Conservation (phyloP, 2,888 invertebrate species). For the Myathropa florea region DNA sequence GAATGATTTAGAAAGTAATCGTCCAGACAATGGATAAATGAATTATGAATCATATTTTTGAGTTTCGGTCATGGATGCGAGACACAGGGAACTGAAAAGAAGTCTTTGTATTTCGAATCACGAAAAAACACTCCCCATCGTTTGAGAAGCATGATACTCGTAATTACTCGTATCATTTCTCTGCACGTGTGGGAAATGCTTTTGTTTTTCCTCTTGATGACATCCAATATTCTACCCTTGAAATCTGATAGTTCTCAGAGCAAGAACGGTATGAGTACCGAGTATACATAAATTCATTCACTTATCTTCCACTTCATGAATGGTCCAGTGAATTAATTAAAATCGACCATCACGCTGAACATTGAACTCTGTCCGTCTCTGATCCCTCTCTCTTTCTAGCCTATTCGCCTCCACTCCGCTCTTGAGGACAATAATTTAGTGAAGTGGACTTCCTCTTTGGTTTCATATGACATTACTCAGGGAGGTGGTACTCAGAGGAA, state of each 20-base stretch:
- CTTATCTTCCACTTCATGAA: conserved; percentile 57
- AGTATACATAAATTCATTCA: conserved; percentile 43
- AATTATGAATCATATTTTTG: no score
- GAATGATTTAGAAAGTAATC: no score
- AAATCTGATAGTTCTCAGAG: conserved; percentile 43
- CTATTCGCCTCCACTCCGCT: neutral
- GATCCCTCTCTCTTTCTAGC: no score
- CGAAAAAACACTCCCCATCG: neutral
- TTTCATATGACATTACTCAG: conserved; percentile 55
- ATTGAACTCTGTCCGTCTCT: conserved; percentile 39
- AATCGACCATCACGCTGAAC: conserved; percentile 34
- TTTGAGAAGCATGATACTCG: neutral
- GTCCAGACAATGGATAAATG: no score
- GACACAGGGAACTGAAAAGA: no score
- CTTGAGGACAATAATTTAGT: conserved; percentile 43
- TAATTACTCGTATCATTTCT: neutral
- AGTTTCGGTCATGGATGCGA: no score
- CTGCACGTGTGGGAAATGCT: neutral
- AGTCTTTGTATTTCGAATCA: no score
- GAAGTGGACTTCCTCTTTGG: conserved; percentile 55
- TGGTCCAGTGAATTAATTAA: conserved; percentile 66
- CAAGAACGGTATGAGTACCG: neutral
- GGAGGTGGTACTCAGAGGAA: conserved; percentile 30
- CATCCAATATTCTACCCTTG: conserved; percentile 16
- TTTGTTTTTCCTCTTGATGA: neutral